Percentiles rank a stretch among this genome's conserved stretches.
These are phyloP conservation scores for Drosophila sturtevanti DNA, from an alignment of 1,140 invertebrate genomes.

Conservation along the genomic window DNA sequence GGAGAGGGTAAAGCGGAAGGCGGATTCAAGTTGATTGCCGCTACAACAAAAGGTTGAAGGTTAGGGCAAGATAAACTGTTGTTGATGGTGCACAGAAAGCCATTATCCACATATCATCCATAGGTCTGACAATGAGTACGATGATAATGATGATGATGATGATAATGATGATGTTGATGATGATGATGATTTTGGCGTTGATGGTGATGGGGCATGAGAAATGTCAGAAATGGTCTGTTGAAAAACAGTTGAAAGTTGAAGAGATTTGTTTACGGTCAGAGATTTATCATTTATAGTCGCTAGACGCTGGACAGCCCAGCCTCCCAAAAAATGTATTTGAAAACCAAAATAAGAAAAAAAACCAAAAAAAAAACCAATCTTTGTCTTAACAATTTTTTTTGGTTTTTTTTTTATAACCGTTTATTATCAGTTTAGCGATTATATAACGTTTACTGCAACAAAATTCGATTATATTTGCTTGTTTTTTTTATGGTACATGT, in stretches of 20 bases:
- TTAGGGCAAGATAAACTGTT: slow-evolving; percentile 75
- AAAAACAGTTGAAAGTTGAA: slow-evolving; percentile 17
- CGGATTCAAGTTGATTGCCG: slow-evolving; percentile 61
- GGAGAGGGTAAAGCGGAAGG: slow-evolving; percentile 16
- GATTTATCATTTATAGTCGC: background rate
- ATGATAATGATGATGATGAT: slow-evolving; percentile 28
- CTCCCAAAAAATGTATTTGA: no score
- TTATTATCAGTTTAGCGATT: background rate
- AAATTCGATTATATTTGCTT: no score
- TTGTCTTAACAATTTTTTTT: background rate
- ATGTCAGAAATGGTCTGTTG: slow-evolving; percentile 36
- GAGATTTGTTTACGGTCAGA: slow-evolving; percentile 15
- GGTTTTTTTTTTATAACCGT: background rate
- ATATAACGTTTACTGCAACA: background rate
- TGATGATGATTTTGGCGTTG: slow-evolving; percentile 14
- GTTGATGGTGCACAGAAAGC: slow-evolving; percentile 60
- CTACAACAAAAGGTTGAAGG: slow-evolving; percentile 72
- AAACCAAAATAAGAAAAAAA: no score
- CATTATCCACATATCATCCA: slow-evolving; percentile 76
- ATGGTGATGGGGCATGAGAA: slow-evolving; percentile 32
- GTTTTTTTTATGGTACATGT: no score
- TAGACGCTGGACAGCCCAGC: background rate
- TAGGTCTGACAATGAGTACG: slow-evolving; percentile 26
- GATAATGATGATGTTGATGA: slow-evolving; percentile 18
- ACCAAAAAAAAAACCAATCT: no score